phyloP scores from a whole-genome alignment of 2,888 invertebrate genomes.

The Zhengitettix transpicula region DNA sequence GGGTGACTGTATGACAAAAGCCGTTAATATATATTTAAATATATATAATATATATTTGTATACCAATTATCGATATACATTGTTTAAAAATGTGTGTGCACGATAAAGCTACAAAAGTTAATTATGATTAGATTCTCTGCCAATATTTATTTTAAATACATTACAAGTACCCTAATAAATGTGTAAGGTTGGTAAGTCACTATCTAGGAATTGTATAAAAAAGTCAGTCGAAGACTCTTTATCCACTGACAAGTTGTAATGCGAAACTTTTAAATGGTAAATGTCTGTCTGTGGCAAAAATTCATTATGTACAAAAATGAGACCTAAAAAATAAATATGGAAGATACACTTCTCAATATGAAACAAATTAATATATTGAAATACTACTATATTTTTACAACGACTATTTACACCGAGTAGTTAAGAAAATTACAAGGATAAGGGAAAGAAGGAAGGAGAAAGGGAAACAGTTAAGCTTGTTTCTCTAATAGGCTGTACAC shows the following conservation, averaged over 20 bases:
- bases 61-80: neutral
- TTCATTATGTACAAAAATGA: constrained; percentile 16
- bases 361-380: constrained; percentile 16
- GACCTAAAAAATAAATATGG: constrained; percentile 17
- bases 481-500: neutral
- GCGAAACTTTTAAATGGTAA: constrained; percentile 1
- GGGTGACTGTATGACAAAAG: constrained; percentile 6
- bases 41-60: constrained; percentile 2
- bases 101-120: constrained; percentile 13
- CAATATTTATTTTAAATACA: constrained; percentile 12
- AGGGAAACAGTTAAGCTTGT: constrained; percentile 3
- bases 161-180: constrained; percentile 10
- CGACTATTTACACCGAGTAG: constrained; percentile 18
- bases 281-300: constrained; percentile 12
- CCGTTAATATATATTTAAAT: constrained; percentile 7
- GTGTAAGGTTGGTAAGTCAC: constrained; percentile 9
- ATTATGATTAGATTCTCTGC: constrained; percentile 13
- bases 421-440: constrained; percentile 8
- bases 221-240: constrained; percentile 6
- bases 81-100: constrained; percentile 10
- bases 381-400: constrained; percentile 17
- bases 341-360: constrained; percentile 14
- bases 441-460: constrained; percentile 8
- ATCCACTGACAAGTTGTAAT: neutral
- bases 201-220: constrained; percentile 13